Evolutionary conservation across 2,797 vertebrate species (phyloP).

Genomic region (Bryconaethiops microstoma): DNA sequence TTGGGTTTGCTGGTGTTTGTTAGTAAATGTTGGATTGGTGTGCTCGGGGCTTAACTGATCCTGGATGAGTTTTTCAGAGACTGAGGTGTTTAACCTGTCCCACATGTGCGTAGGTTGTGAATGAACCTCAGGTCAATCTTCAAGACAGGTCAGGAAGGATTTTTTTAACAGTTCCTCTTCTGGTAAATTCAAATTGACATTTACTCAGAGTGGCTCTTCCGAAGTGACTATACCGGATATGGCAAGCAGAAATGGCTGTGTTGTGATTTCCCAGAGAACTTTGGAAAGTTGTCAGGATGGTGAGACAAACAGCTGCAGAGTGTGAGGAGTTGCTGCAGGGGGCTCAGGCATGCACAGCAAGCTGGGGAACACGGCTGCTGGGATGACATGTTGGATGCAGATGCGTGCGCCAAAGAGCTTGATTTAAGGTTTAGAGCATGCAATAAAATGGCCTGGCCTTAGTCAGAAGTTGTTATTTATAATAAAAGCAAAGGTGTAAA

Average conservation of each 20-base stretch:
- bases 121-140: neutral
- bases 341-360: conserved; percentile 13
- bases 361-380: conserved; percentile 33
- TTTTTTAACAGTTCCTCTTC: conserved; percentile 29
- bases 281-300: conserved; percentile 35
- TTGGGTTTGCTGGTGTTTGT: neutral
- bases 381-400: conserved; percentile 44
- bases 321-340: conserved; percentile 30
- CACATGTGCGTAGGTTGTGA: conserved; percentile 16
- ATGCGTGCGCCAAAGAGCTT: conserved; percentile 21
- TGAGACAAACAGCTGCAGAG: conserved; percentile 46
- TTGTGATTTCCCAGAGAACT: conserved; percentile 34
- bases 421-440: conserved; percentile 2
- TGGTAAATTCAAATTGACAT: conserved; percentile 48
- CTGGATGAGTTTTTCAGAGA: conserved; percentile 2
- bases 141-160: conserved; percentile 20
- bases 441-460: neutral
- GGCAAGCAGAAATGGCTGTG: conserved; percentile 31
- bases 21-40: neutral
- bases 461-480: conserved; percentile 15
- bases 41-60: neutral
- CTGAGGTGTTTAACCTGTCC: neutral
- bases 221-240: conserved; percentile 31
- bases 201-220: conserved; percentile 38
- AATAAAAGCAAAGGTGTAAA: conserved; percentile 1